Evolutionary conservation across 2,113 vertebrate species (phyloP).

Genomic region (Beaufortia kweichowensis): DNA sequence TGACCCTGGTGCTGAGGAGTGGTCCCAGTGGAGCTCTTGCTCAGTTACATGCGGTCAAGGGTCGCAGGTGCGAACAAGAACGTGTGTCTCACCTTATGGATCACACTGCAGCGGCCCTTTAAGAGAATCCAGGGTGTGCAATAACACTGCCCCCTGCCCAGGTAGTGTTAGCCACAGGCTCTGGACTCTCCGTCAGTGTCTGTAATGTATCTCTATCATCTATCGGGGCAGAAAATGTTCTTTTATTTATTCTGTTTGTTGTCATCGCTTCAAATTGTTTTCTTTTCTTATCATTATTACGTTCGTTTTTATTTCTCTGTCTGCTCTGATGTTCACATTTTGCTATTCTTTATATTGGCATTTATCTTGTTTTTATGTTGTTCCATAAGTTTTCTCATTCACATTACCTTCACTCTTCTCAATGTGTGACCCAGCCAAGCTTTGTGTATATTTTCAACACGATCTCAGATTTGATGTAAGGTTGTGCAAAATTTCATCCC

Average conservation of each 20-base stretch:
- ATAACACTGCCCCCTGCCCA: constrained; percentile 99
- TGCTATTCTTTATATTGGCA: constrained; percentile 20
- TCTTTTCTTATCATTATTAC: constrained; percentile 56
- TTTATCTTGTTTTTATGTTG: constrained; percentile 25
- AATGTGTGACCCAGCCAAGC: constrained; percentile 1
- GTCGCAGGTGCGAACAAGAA: constrained; percentile 99
- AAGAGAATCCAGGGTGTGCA: constrained; percentile 99
- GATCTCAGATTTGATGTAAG: not conserved
- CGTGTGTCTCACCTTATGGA: constrained; percentile 99
- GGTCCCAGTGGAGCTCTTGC: constrained; percentile 99
- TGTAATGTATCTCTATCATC: constrained; percentile 56
- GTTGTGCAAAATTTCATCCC: not conserved
- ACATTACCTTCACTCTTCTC: constrained; percentile 9
- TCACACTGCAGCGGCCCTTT: constrained; percentile 99
- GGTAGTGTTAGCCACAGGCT: constrained; percentile 99
- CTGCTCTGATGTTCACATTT: constrained; percentile 59
- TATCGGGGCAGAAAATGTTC: constrained; percentile 63
- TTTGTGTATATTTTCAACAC: not conserved
- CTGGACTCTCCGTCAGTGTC: constrained; percentile 68
- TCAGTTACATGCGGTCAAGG: constrained; percentile 99
- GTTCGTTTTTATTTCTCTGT: constrained; percentile 33
- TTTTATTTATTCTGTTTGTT: constrained; percentile 44
- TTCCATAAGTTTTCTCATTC: constrained; percentile 21
- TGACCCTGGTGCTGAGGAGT: constrained; percentile 99
- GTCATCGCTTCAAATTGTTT: constrained; percentile 49